These are phyloP conservation scores for Pristionchus pacificus DNA, from an alignment of 1,140 invertebrate genomes.

Conservation along the genomic window DNA sequence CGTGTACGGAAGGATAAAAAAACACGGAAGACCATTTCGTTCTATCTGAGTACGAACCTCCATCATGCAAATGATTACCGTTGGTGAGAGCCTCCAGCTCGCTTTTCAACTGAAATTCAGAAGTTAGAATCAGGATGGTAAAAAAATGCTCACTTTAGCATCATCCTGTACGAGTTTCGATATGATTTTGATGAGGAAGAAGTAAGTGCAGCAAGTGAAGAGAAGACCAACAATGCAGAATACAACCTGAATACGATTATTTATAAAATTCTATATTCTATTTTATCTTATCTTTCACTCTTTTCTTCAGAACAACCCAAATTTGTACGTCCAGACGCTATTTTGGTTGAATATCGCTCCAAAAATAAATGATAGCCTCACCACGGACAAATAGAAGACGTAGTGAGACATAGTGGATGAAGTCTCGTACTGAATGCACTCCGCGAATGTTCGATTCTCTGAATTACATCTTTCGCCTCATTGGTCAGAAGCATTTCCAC, in stretches of 20 bases:
- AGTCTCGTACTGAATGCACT: no score
- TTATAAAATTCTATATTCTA: no score
- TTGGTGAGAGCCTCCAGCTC: background rate
- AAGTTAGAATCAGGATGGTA: background rate
- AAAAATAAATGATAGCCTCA: no score
- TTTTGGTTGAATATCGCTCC: no score
- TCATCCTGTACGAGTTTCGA: background rate
- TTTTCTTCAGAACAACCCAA: no score
- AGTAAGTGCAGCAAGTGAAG: slow-evolving; percentile 16
- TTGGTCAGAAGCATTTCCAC: no score
- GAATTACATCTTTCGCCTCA: no score
- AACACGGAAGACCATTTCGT: slow-evolving; percentile 1
- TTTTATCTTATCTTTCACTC: background rate
- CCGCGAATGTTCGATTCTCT: no score
- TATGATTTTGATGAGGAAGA: slow-evolving; percentile 17
- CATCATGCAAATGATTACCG: slow-evolving; percentile 6
- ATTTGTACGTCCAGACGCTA: no score
- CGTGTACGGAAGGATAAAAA: no score
- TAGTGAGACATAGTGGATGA: background rate
- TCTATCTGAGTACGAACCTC: slow-evolving; percentile 2
- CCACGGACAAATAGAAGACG: background rate
- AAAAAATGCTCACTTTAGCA: background rate
- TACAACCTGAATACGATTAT: slow-evolving; percentile 3
- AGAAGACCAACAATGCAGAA: slow-evolving; percentile 25
- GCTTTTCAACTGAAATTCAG: background rate